A percentile compares a stretch with the other conserved stretches of the same genome.
Evolutionary conservation across 2,888 invertebrate species (phyloP).

Genomic region (Teleiodes luculella): DNA sequence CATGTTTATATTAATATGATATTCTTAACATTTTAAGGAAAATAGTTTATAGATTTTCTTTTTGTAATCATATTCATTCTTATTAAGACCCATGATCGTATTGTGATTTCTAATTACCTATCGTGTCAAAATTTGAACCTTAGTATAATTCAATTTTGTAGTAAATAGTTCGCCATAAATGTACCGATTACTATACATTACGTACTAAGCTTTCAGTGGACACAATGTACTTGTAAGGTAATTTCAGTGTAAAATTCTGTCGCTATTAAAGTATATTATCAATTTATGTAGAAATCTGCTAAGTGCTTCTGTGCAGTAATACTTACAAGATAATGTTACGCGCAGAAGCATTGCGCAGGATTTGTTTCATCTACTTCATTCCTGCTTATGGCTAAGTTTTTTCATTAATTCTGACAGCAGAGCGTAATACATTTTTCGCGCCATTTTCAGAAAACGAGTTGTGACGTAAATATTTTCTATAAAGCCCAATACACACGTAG

Average conservation of each 20-base stretch:
- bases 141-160: constrained; percentile 58
- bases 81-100: constrained; percentile 37
- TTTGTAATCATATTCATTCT: constrained; percentile 40
- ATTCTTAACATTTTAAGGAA: constrained; percentile 39
- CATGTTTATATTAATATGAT: constrained; percentile 54
- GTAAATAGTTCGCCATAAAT: constrained; percentile 59
- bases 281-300: constrained; percentile 35
- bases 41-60: constrained; percentile 40
- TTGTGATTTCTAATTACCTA: constrained; percentile 61
- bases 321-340: background rate
- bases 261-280: constrained; percentile 69
- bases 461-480: too few relatives aligned
- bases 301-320: constrained; percentile 21
- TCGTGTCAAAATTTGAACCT: constrained; percentile 62
- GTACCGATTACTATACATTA: constrained; percentile 50
- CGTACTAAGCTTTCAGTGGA: constrained; percentile 62
- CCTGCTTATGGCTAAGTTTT: too few relatives aligned
- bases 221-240: constrained; percentile 51
- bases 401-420: too few relatives aligned
- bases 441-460: too few relatives aligned
- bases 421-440: too few relatives aligned
- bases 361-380: background rate
- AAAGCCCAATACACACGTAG: too few relatives aligned
- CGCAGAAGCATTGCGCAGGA: background rate
- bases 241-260: constrained; percentile 70